Base-by-base conservation (phyloP, 1,140 invertebrate species). In the Atta cephalotes region DNA sequence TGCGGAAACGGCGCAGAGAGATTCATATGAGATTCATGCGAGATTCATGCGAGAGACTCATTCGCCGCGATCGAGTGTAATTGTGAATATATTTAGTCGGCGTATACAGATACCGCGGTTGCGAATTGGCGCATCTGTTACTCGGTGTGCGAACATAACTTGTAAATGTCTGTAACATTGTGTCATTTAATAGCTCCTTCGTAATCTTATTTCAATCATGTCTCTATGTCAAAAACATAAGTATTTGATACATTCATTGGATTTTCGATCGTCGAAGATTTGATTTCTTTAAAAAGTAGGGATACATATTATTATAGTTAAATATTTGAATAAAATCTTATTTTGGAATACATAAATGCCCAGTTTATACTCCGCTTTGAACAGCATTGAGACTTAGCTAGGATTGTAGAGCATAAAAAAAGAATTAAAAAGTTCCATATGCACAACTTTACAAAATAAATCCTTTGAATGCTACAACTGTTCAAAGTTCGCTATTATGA, bases 121-220 rank as follows among this genome's bases (percentile, higher is more conserved):
- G n/a, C 12, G 56, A 39, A 90, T 90, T 28, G 65, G 28, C 31
- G 72, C 78, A 88, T 91, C 81, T 77, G 60, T 91, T 88, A 84
- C 51, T 25, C n/a, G 18, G 31, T 31, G 53, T n/a, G 51, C 60
- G 49, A 76, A 56, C 51, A 45, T 51, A 80, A 53, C 35, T 58
- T 66, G 31, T 35, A 28, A 53, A 45, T 35, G 18, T 53, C 56
- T 21, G 56, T 31, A 70, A 53, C 53, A 72, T 25, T 53, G 76
- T 71, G 76, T 56, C 60, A 49, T 66, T 66, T 84, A 84, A 84
- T 66, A n/a, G 31, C 5, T 35, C 25, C 78, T 51, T 31, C 49
- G 60, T 87, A 18, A 87, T 84, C 62, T 84, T 68, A 76, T 60
- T 87, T 65, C 31, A 65, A 62, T 77, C 79, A 49, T 35, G 58